Evolutionary conservation across 1,140 invertebrate species (phyloP).

Genomic region (Drosophila lacteicornis): DNA sequence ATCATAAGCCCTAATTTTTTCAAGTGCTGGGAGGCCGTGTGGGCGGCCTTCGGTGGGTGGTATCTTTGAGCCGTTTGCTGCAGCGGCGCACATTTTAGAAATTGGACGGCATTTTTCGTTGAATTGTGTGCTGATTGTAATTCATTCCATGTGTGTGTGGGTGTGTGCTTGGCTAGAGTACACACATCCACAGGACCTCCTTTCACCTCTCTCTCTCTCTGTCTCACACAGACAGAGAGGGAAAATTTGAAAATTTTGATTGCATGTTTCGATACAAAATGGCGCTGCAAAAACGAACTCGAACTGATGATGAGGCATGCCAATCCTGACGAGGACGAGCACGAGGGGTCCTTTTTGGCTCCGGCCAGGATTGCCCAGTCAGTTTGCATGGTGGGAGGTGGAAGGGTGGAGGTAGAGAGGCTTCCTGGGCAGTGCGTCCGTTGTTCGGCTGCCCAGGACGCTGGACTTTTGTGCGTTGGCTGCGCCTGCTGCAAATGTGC

Average conservation of each 20-base stretch:
- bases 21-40: background rate
- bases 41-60: constrained; percentile 11
- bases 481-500: constrained; percentile 74
- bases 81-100: constrained; percentile 75
- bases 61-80: constrained; percentile 23
- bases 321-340: constrained; percentile 68
- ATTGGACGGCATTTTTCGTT: constrained; percentile 83
- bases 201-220: background rate
- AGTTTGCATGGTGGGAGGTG: background rate
- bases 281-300: constrained; percentile 72
- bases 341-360: constrained; percentile 27
- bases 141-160: constrained; percentile 71
- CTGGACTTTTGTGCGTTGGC: constrained; percentile 60
- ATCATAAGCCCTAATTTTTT: background rate
- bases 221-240: constrained; percentile 51
- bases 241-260: constrained; percentile 84
- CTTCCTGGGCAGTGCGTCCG: constrained; percentile 62
- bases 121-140: constrained; percentile 84
- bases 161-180: constrained; percentile 59
- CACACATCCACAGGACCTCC: constrained; percentile 33
- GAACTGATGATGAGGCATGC: constrained; percentile 80
- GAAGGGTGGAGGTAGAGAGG: background rate
- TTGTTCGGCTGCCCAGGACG: constrained; percentile 36
- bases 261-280: constrained; percentile 84
- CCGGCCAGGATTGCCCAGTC: constrained; percentile 50